Evolutionary conservation across 1,140 invertebrate genomes (phyloP), one percentile per base, ranked within the genome.

Genomic region (Zaprionus africanus): DNA sequence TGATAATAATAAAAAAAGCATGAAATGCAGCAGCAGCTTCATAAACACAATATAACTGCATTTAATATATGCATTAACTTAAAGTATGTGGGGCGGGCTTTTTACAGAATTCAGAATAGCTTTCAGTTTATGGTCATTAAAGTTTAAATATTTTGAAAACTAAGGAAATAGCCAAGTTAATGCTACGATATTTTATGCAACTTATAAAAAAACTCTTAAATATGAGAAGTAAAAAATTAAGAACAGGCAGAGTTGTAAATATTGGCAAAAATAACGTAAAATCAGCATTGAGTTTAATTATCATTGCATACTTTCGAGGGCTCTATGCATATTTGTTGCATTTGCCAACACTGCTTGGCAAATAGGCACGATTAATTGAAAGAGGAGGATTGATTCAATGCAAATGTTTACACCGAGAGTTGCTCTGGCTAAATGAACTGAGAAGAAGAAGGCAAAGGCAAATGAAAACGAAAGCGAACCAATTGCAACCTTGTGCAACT

Each of bases 391-490:
- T 74, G 70, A 75, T 74, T 78, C 22, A 56, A 75, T 65, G 38
- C 72, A 75, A 76, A 75, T 78, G 54, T 78, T 75, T 65, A 64
- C 71, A 15, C 28, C 41, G 51, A 51, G 49, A 22, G 17, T 28
- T 46, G 60, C 63, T 74, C 43, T 76, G 41, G 60, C 62, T 46
- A 66, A 79, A 76, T 58, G 46, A 69, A 78, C 67, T 65, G 46
- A 19, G 11, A 53, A 53, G 5, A 12, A 19, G 22, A 53, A 24
- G 13, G 11, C 51, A 46, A 46, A 53, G 60, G 6, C 62, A 73
- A 71, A 67, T 56, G 74, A 65, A 73, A 78, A 65, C 46, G 75
- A 80, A 74, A 80, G 59, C 75, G 64, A 60, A 70, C 49, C 63
- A 67, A 67, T 58, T 72, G 69, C 61, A 76, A 76, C 63, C 34